Base-by-base conservation (phyloP, 1,140 invertebrate genomes). In the Caenorhabditis remanei region DNA sequence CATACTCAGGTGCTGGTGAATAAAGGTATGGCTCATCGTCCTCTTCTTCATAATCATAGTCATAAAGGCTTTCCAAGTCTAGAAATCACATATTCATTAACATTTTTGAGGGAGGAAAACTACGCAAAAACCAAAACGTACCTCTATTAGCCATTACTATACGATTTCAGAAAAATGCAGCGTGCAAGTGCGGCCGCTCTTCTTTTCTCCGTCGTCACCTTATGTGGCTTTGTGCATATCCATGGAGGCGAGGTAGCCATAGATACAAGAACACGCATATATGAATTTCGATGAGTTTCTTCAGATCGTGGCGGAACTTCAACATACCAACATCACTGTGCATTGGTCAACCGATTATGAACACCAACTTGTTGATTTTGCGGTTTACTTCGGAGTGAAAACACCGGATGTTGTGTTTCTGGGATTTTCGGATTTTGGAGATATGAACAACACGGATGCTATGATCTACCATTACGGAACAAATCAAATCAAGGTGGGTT, bases 381-480 rank as follows among this genome's bases (percentile, higher is more conserved):
- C 50, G 21, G 48, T 84, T 67, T 67, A 50, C 48, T 71, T 41
- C 24, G 65, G 65, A 19, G 58, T 46, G 16, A 85, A 67, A 5
- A 75, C 14, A 3, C 50, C 65, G 11, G 63, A 67, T 53, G 11
- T 85, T 46, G 48, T 75, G 41, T 85, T 85, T 40, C 24, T 98
- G 79, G 97, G 97, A 50, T 98, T 98, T 93, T 98, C 97, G 0
- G 95, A 97, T 91, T 95, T 96, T 89, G 97, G 97, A 6, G 94
- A 86, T 19, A 89, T 46, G 32, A 86, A 87, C n/a, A 58, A 85
- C 19, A 87, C 84, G 11, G 56, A 88, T 82, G 43, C 88, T 46
- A 67, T 67, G 46, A 40, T 89, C 16, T 79, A 50, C 19, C 24
- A 58, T 43, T 9, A 75, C 41, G 46, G 0, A 11, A 67, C 63